Conservation (phyloP, 2,113 vertebrate genomes). For the Puma concolor region DNA sequence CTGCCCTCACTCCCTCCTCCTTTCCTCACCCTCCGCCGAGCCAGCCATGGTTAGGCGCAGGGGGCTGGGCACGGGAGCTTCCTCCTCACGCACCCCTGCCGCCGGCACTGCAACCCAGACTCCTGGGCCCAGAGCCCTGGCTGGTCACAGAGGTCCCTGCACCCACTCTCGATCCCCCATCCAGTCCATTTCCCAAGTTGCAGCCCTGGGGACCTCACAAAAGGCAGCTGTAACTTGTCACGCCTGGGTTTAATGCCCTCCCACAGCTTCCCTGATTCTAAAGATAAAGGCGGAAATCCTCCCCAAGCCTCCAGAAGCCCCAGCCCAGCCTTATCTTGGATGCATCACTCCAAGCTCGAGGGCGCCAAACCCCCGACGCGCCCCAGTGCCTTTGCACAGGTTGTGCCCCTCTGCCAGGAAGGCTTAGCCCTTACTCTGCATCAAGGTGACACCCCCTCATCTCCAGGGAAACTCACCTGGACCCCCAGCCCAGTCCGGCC, state of each 20-base stretch:
- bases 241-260: neutral
- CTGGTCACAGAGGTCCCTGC: neutral
- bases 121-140: neutral
- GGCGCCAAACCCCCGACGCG: neutral
- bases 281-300: neutral
- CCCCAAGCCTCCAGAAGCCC: too few relatives aligned
- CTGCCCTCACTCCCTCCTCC: neutral
- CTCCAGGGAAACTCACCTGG: neutral
- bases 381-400: neutral
- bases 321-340: neutral
- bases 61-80: rapidly evolving
- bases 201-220: neutral
- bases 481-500: neutral
- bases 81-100: neutral
- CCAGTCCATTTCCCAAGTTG: neutral
- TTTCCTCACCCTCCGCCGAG: neutral
- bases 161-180: neutral
- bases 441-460: neutral
- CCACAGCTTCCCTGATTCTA: neutral
- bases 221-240: neutral
- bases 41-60: too few relatives aligned
- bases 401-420: neutral
- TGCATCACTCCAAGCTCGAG: neutral
- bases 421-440: neutral
- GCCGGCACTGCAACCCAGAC: rapidly evolving